phyloP scores from a whole-genome alignment of 2,888 invertebrate genomes.

The Heliothis peltigera region DNA sequence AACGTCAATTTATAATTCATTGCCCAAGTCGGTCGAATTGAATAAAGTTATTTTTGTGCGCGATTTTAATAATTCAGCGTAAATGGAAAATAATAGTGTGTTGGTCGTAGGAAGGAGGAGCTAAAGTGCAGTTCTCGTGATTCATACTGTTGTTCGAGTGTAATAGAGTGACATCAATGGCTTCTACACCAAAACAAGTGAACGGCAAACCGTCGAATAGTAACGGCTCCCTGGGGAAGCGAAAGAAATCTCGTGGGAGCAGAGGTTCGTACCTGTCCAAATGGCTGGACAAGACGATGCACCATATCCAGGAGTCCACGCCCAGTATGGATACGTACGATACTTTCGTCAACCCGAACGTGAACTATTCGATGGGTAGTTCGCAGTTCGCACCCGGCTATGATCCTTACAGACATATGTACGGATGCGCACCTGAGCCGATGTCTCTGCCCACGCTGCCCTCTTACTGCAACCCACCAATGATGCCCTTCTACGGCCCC shows the following conservation, averaged over 20 bases:
- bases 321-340: constrained; percentile 84
- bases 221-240: constrained; percentile 85
- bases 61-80: constrained; percentile 50
- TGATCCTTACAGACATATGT: constrained; percentile 88
- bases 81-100: constrained; percentile 65
- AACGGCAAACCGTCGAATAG: constrained; percentile 80
- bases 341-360: constrained; percentile 72
- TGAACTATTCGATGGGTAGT: constrained; percentile 76
- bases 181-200: constrained; percentile 85
- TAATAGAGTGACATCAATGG: constrained; percentile 74
- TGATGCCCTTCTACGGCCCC: constrained; percentile 73
- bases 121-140: constrained; percentile 53
- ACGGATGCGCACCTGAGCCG: constrained; percentile 90
- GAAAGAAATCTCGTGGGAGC: constrained; percentile 85
- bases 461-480: constrained; percentile 84
- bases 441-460: constrained; percentile 91
- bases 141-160: constrained; percentile 43
- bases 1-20: constrained; percentile 61
- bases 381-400: constrained; percentile 82
- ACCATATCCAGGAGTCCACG: constrained; percentile 81
- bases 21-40: constrained; percentile 63
- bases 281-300: constrained; percentile 88
- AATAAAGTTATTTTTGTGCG: constrained; percentile 57
- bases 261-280: constrained; percentile 85
- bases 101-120: constrained; percentile 42